Conservation (phyloP, 2,888 invertebrate genomes). For the Darwinula stevensoni region DNA sequence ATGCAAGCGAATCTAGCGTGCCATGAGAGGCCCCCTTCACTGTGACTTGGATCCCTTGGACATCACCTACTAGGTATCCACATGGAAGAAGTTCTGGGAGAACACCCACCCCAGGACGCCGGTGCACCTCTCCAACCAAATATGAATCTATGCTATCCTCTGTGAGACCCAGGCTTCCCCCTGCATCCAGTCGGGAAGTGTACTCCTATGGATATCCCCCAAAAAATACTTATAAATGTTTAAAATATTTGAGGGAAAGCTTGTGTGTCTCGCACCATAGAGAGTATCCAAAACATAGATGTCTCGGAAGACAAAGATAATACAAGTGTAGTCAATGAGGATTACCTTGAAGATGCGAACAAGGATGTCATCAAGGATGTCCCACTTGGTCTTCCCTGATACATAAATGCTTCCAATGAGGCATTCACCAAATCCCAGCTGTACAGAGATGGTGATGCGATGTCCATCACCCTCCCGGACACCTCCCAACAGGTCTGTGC, state of each 20-base stretch:
- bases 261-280: background rate
- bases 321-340: background rate
- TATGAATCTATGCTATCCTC: slow-evolving; percentile 76
- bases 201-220: slow-evolving; percentile 31
- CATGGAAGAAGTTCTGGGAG: slow-evolving; percentile 64
- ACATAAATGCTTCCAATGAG: slow-evolving; percentile 65
- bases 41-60: slow-evolving; percentile 20
- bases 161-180: slow-evolving; percentile 47
- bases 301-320: background rate
- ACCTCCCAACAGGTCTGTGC: background rate
- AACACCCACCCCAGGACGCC: slow-evolving; percentile 15
- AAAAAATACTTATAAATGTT: background rate
- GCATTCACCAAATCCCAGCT: slow-evolving; percentile 34
- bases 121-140: slow-evolving; percentile 45
- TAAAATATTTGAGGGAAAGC: slow-evolving; percentile 3
- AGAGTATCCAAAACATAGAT: background rate
- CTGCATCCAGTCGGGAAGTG: slow-evolving; percentile 66
- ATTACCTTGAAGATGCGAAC: slow-evolving; percentile 52
- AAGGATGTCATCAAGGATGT: slow-evolving; percentile 66
- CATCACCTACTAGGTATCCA: slow-evolving; percentile 57
- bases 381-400: slow-evolving; percentile 80
- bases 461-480: slow-evolving; percentile 23
- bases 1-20: slow-evolving; percentile 71
- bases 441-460: slow-evolving; percentile 57
- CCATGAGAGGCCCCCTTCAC: slow-evolving; percentile 36